Base-by-base conservation (phyloP, 1,140 invertebrate genomes). In the Caenorhabditis briggsae region DNA sequence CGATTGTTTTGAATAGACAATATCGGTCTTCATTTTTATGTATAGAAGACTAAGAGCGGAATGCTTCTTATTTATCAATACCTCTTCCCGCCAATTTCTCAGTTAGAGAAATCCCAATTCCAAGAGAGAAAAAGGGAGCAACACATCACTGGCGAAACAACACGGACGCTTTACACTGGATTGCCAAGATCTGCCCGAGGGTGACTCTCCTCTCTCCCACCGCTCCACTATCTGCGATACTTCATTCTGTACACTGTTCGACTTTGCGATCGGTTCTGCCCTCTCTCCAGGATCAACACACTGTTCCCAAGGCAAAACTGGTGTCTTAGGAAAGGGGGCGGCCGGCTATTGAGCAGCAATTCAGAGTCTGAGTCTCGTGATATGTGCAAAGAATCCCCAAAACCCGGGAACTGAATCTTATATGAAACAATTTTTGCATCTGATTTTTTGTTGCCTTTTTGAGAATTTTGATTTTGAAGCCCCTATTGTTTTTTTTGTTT, bases 211-310 rank as follows among this genome's bases (percentile, higher is more conserved):
- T 2, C 41, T 20, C 65, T 23, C 41, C n/a, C 53, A 78, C 65
- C 65, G 12, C 41, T 20, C 65, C 11, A 23, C 46, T 78, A 78
- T 78, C 70, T 78, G 70, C 70, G 46, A 46, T 78, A 50, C 70
- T 78, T 78, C 70, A 78, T 78, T 78, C 70, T 23, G 70, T 78
- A 78, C 70, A 50, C 70, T 78, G 70, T 78, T 78, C 70, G 46
- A 78, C 16, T 78, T 53, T 48, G 33, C 46, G 23, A 46, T 70
- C 41, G 64, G 41, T 41, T 70, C 64, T 53, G 70, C 70, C 7
- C 46, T 78, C 41, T 74, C 70, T 78, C 8, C 70, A 78, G 46
- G 46, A 78, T 78, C 70, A 78, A 78, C 70, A 59, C 56, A 78
- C 70, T 78, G 70, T 78, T 78, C 70, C 53, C 46, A 14, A 46